Evolutionary conservation across 2,113 vertebrate genomes (phyloP).

Genomic region (Hippocampus barbouri): DNA sequence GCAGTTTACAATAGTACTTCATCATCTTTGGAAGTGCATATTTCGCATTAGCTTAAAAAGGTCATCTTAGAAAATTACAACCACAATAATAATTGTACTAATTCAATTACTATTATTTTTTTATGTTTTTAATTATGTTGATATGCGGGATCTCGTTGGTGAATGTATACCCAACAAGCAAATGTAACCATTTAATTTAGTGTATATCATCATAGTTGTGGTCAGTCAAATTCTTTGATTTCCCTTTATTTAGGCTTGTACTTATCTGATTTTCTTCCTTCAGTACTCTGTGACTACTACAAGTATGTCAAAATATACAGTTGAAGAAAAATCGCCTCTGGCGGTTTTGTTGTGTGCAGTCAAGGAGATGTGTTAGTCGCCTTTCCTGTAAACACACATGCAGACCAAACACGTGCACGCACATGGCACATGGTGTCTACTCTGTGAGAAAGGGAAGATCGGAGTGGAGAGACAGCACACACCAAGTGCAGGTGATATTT

Average conservation of each 20-base stretch:
- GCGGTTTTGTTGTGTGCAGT: not conserved
- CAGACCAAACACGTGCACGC: conserved; percentile 13
- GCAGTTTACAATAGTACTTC: not conserved
- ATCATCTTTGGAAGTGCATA: not conserved
- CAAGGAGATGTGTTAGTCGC: not conserved
- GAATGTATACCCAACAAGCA: too few species aligned
- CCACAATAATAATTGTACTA: not conserved
- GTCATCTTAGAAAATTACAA: not conserved
- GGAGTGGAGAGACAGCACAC: conserved; percentile 54
- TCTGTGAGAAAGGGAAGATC: conserved; percentile 48
- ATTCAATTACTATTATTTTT: too few species aligned
- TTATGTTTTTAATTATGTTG: too few species aligned
- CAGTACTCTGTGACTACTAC: not conserved
- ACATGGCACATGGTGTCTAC: conserved; percentile 1
- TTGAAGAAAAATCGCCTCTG: too few species aligned
- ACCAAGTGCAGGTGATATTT: conserved; percentile 51
- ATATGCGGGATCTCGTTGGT: too few species aligned
- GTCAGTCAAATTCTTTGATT: not conserved
- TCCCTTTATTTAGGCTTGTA: not conserved
- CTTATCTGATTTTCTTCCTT: not conserved
- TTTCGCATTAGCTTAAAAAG: not conserved
- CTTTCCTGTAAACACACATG: conserved; percentile 13
- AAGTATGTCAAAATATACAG: not conserved
- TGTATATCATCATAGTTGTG: not conserved
- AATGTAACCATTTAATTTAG: not conserved